A percentile compares a stretch with the other conserved stretches of the same genome.
phyloP scores from a whole-genome alignment of 2,113 vertebrate genomes.

The Sinocyclocheilus rhinocerous region DNA sequence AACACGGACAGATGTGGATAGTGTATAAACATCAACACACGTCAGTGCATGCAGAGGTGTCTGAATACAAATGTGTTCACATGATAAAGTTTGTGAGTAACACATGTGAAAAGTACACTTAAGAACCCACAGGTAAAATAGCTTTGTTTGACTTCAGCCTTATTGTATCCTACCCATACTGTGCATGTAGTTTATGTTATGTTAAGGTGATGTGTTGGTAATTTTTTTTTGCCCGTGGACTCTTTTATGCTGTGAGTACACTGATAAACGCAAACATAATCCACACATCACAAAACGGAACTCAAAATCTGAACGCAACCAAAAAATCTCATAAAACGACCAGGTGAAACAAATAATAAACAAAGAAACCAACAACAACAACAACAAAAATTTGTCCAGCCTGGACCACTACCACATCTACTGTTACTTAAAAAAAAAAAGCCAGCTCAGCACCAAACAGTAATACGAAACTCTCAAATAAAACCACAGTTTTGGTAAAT shows the following conservation, averaged over 20 bases:
- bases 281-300: conserved; percentile 45
- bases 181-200: not conserved
- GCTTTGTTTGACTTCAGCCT: conserved; percentile 22
- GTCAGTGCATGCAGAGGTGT: conserved; percentile 47
- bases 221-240: conserved; percentile 75
- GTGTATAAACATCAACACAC: not conserved
- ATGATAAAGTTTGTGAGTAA: conserved; percentile 33
- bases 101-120: conserved; percentile 66
- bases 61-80: conserved; percentile 34
- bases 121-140: conserved; percentile 82
- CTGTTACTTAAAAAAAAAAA: conserved; percentile 61
- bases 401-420: conserved; percentile 68
- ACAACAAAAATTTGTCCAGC: conserved; percentile 70
- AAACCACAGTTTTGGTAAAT: conserved; percentile 63
- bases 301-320: conserved; percentile 43
- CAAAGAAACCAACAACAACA: conserved; percentile 62
- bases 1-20: conserved; percentile 25
- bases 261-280: conserved; percentile 58
- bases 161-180: not conserved
- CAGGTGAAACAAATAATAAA: conserved; percentile 17
- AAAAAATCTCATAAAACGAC: conserved; percentile 34
- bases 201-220: not conserved
- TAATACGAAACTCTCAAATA: conserved; percentile 72
- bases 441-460: conserved; percentile 75
- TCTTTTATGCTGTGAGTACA: conserved; percentile 75